phyloP scores from a whole-genome alignment of 2,888 invertebrate genomes.

The Spodoptera picta region DNA sequence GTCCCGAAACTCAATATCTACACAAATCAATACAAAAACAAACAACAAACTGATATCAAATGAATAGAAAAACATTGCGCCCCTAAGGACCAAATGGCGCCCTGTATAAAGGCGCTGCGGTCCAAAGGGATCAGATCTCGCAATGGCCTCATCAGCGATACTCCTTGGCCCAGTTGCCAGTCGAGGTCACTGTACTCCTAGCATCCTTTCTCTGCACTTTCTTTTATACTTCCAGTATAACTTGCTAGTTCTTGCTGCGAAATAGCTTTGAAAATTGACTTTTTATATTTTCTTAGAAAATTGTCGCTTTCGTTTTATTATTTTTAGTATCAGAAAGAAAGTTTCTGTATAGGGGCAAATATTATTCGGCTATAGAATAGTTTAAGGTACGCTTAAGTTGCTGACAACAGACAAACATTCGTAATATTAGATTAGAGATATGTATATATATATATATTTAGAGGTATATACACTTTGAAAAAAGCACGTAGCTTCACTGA shows the following conservation, averaged over 20 bases:
- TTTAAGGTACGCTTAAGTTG: too few relatives aligned
- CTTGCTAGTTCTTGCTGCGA: conserved; percentile 20
- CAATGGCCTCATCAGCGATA: conserved; percentile 45
- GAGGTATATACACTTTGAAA: too few relatives aligned
- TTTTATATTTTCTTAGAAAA: conserved; percentile 14
- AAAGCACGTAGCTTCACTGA: too few relatives aligned
- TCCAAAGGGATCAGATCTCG: conserved; percentile 38
- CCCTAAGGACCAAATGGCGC: conserved; percentile 34
- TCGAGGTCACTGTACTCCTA: conserved; percentile 30
- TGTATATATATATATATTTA: too few relatives aligned
- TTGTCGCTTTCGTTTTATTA: conserved; percentile 3
- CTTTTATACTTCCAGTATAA: conserved; percentile 36
- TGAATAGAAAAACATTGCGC: conserved; percentile 23
- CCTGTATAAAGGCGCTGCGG: conserved; percentile 30
- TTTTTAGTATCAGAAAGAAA: background rate
- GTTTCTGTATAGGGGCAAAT: background rate
- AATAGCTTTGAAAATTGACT: conserved; percentile 6
- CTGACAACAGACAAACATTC: too few relatives aligned
- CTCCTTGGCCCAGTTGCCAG: conserved; percentile 51
- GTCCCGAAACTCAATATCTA: too few relatives aligned
- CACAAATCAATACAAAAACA: background rate
- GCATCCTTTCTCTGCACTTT: conserved; percentile 42
- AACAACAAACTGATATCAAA: background rate
- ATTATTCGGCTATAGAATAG: background rate
- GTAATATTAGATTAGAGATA: too few relatives aligned